phyloP scores from a whole-genome alignment of 2,888 invertebrate genomes.

The Spilarctia lutea region DNA sequence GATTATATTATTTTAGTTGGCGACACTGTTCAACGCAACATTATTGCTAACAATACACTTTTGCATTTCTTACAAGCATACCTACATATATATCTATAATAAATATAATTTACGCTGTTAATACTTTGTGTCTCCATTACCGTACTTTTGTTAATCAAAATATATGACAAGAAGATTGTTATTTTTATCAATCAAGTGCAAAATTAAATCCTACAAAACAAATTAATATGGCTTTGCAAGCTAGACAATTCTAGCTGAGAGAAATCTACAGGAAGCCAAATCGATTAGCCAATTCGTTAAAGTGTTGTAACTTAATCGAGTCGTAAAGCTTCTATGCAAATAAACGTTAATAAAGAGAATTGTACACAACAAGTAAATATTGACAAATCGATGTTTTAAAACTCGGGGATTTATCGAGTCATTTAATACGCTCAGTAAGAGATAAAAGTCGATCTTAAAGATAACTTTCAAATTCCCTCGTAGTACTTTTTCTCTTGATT shows the following conservation, averaged over 20 bases:
- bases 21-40: not conserved
- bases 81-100: not conserved
- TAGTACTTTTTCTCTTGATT: not conserved
- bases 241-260: not conserved
- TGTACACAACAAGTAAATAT: not conserved
- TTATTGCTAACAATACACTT: not conserved
- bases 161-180: not conserved
- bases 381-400: conserved; percentile 5
- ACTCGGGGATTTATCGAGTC: not conserved
- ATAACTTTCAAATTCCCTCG: not conserved
- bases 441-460: not conserved
- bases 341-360: not conserved
- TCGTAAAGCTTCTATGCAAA: not conserved
- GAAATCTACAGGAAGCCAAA: not conserved
- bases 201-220: not conserved
- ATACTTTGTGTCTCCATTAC: not conserved
- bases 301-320: not conserved
- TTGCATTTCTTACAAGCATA: not conserved
- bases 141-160: not conserved
- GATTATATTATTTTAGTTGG: not conserved
- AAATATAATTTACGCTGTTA: not conserved
- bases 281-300: not conserved
- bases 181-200: not conserved
- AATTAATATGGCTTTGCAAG: not conserved
- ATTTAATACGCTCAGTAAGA: not conserved